phyloP scores from a whole-genome alignment of 1,140 invertebrate species.

The Lanistes nyassanus region DNA sequence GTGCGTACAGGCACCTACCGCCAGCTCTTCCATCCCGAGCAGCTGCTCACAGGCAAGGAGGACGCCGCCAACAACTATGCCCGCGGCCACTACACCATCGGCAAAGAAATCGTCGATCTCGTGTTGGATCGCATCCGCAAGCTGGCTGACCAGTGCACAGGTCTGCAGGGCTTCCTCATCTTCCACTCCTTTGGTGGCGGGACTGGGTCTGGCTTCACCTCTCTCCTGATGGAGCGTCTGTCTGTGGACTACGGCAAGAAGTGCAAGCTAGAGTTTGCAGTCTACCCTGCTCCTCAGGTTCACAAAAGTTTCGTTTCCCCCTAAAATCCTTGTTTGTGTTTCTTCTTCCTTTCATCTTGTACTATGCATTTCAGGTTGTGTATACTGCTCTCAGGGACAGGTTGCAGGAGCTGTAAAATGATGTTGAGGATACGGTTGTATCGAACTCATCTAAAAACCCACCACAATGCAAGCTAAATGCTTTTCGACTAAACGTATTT shows the following conservation, averaged over 20 bases:
- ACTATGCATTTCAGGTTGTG: too few species aligned
- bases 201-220: slow-evolving; percentile 80
- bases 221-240: slow-evolving; percentile 86
- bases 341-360: too few species aligned
- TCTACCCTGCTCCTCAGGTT: slow-evolving; percentile 20
- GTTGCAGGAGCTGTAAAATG: too few species aligned
- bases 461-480: too few species aligned
- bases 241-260: slow-evolving; percentile 82
- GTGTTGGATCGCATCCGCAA: slow-evolving; percentile 19
- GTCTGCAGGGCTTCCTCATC: slow-evolving; percentile 20
- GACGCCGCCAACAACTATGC: slow-evolving; percentile 18
- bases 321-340: slow-evolving; percentile 77
- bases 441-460: too few species aligned
- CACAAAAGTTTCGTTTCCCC: slow-evolving; percentile 86
- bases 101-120: slow-evolving; percentile 15
- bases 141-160: slow-evolving; percentile 15
- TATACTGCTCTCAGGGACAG: too few species aligned
- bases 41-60: slow-evolving; percentile 65
- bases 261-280: slow-evolving; percentile 16
- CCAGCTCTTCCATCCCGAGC: slow-evolving; percentile 39
- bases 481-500: too few species aligned
- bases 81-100: slow-evolving; percentile 17
- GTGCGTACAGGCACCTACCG: slow-evolving; percentile 60
- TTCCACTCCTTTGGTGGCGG: slow-evolving; percentile 20
- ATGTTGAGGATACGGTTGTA: too few species aligned